phyloP scores from a whole-genome alignment of 2,113 vertebrate genomes.

The Pomatostomus ruficeps region DNA sequence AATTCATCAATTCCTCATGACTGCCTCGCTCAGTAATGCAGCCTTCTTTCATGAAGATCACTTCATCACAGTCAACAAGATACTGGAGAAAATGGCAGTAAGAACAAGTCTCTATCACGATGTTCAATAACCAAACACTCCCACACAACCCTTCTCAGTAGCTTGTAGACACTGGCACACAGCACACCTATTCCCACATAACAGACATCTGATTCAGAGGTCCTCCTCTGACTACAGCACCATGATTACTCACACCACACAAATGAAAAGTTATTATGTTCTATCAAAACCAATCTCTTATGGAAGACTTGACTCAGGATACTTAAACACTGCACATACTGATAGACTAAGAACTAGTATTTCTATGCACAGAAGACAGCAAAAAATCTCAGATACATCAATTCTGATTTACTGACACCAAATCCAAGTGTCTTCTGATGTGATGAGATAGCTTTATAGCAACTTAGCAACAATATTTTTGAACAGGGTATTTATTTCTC shows the following conservation, averaged over 20 bases:
- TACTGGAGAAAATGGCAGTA: constrained; percentile 72
- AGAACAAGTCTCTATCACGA: not conserved
- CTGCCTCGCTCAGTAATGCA: constrained; percentile 86
- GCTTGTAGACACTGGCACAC: not conserved
- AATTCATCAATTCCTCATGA: constrained; percentile 87
- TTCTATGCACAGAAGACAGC: not conserved
- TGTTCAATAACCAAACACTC: not conserved
- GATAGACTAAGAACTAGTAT: not conserved
- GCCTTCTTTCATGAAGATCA: constrained; percentile 92
- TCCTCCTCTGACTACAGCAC: not conserved
- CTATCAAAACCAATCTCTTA: not conserved
- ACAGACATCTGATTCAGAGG: not conserved
- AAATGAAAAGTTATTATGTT: not conserved
- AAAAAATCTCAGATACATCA: not conserved
- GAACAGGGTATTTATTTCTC: not conserved
- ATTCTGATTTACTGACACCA: not conserved
- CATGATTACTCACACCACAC: not conserved
- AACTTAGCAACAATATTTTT: not conserved
- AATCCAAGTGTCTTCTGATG: not conserved
- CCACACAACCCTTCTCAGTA: not conserved
- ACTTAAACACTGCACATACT: not conserved
- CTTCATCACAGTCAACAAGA: constrained; percentile 89
- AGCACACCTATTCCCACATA: not conserved
- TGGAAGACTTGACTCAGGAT: not conserved
- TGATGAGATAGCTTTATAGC: not conserved